Evolutionary conservation across 1,140 invertebrate species (phyloP), one percentile per base, ranked within the genome.

Genomic region (Heliconius melpomene): DNA sequence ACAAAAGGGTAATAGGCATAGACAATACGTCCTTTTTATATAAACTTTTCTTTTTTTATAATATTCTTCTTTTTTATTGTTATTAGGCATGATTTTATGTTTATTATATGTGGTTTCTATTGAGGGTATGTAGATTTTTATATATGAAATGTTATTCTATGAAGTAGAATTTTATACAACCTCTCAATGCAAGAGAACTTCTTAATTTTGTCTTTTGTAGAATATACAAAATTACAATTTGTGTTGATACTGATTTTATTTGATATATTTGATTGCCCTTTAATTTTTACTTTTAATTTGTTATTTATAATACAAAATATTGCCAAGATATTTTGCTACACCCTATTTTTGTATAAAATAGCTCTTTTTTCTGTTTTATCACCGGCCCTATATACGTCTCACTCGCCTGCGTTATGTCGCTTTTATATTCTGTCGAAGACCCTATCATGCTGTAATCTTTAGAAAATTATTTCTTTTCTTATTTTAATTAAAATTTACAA

Each of bases 341-440:
- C 8, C 6, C 8, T 29, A 66, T 26, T 29, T 66, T 18, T 50
- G 2, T 52, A 18, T 52, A 66, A 66, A 13, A 66, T 60, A 26
- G 57, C 23, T 66, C 13, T 66, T 66, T 26, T 66, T 23, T 8
- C 8, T 66, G 60, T 66, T 66, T 23, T 7, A 23, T 57, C 77
- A 78, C 76, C 80, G 75, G 80, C 80, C 80, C 75, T 81, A 81
- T 81, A 72, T 81, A 72, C 76, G 80, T 81, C 77, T 46, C 76
- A 78, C 60, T 78, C 54, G 40, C 76, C 79, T 81, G 54, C 72
- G 38, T 72, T 75, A 57, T 75, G n/a, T 81, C 72, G 75, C 23
- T 72, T 78, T 72, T 75, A 77, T 72, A 78, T 78, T 66, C 80
- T 81, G 76, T 32, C 16, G 54, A n/a, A 38, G 36, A 74, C 60